Evolutionary conservation across 2,113 vertebrate genomes (phyloP).

Genomic region (Pandion haliaetus): DNA sequence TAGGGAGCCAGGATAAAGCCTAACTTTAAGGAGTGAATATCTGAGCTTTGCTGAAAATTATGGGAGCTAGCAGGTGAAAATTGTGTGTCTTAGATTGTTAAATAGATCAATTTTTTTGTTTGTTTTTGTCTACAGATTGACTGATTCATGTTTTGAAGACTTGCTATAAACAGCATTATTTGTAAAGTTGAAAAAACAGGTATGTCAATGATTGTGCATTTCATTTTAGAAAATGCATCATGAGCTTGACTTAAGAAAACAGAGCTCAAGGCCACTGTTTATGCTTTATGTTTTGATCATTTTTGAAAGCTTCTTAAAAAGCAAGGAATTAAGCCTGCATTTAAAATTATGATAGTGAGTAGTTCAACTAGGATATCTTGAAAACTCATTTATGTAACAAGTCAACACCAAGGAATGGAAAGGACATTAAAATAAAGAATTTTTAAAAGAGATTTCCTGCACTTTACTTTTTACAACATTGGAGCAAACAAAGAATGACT

Average conservation of each 20-base stretch:
- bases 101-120: not conserved
- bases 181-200: not conserved
- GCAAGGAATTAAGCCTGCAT: not conserved
- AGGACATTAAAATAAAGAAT: not conserved
- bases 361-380: not conserved
- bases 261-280: constrained; percentile 39
- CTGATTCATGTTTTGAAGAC: not conserved
- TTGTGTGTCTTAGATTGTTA: not conserved
- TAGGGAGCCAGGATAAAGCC: not conserved
- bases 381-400: not conserved
- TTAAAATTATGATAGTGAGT: not conserved
- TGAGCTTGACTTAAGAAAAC: constrained; percentile 10
- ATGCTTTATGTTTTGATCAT: constrained; percentile 32
- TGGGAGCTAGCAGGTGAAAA: not conserved
- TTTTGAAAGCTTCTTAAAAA: constrained; percentile 24
- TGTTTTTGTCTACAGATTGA: not conserved
- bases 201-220: not conserved
- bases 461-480: not conserved
- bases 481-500: constrained; percentile 29
- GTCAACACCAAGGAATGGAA: not conserved
- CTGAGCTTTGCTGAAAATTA: not conserved
- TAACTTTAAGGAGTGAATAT: not conserved
- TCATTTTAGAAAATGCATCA: not conserved
- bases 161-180: not conserved
- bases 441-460: constrained; percentile 1